phyloP scores from a whole-genome alignment of 2,888 invertebrate species.

The Dolichomitus sp. region DNA sequence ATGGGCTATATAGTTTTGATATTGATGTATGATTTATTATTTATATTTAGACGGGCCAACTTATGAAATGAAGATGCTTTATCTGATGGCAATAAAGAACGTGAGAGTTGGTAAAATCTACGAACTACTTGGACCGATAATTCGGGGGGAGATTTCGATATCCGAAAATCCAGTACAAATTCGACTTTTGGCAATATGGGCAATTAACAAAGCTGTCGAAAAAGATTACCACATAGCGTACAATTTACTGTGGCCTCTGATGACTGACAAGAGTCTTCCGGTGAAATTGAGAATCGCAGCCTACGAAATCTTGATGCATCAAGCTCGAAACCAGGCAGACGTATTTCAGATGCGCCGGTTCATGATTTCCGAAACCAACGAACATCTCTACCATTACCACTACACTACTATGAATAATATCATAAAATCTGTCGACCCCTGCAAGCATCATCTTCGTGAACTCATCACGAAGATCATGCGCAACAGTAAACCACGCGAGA shows the following conservation, averaged over 20 bases:
- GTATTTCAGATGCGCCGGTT: slow-evolving; percentile 86
- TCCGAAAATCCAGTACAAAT: slow-evolving; percentile 79
- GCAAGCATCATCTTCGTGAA: slow-evolving; percentile 80
- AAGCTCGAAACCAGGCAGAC: slow-evolving; percentile 80
- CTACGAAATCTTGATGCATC: slow-evolving; percentile 84
- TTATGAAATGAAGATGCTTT: slow-evolving; percentile 84
- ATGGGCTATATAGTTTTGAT: too few relatives aligned
- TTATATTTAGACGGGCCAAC: slow-evolving; percentile 71
- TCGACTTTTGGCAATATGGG: slow-evolving; percentile 85
- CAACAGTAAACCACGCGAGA: slow-evolving; percentile 78
- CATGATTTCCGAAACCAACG: slow-evolving; percentile 85
- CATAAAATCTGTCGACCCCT: slow-evolving; percentile 85
- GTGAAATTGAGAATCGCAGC: slow-evolving; percentile 85
- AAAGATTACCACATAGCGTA: slow-evolving; percentile 75
- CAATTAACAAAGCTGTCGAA: slow-evolving; percentile 79
- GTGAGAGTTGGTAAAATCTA: slow-evolving; percentile 83
- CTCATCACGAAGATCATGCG: slow-evolving; percentile 82
- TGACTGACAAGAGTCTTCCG: slow-evolving; percentile 83
- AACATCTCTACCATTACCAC: slow-evolving; percentile 86
- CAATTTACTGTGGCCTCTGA: slow-evolving; percentile 86
- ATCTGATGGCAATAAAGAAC: slow-evolving; percentile 86
- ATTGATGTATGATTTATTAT: neutral
- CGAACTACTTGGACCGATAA: slow-evolving; percentile 84
- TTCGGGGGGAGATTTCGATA: slow-evolving; percentile 81
- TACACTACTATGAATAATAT: slow-evolving; percentile 85